Base-by-base conservation (phyloP, 2,888 invertebrate genomes). In the Sphaeridia pumilis region DNA sequence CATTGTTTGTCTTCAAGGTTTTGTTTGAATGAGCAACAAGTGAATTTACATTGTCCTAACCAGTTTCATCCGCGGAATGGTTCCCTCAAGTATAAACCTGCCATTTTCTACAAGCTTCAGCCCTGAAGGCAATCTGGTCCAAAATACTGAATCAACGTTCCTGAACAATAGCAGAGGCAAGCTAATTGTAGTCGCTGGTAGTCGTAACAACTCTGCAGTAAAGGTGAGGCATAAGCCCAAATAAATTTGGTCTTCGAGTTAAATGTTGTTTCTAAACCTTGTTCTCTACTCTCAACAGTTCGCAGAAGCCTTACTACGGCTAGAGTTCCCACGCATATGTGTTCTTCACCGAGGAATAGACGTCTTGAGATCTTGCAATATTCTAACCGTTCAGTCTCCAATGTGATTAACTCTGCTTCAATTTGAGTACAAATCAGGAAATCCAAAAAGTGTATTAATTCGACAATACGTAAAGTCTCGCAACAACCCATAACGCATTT, bases 331-430 rank as follows among this genome's bases (percentile, higher is more conserved):
- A 0, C 78, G 82, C 67, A 87, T 93, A 4, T 89, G 90, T 69
- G 80, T 84, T 14, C 75, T 94, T 14, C 88, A 92, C 72, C 86
- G 86, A 51, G 93, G 93, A 42, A 84, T 90, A 65, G 78, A 84
- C 60, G 80, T 84, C n/a, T 74, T 93, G 27, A 67, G 72, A 44
- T 67, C 70, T 31, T 71, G 73, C 24, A 70, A 71, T 31, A 66
- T 74, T 14, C 67, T 75, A n/a, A 68, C 70, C 12, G 71, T 75
- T 7, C 74, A 74, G 2, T 68, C 72, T n/a, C 57, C 58, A 21
- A 55, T 60, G 46, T 38, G 17, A n/a, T n/a, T n/a, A n/a, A n/a
- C n/a, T n/a, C n/a, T n/a, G n/a, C n/a, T n/a, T n/a, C n/a, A n/a
- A n/a, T n/a, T n/a, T n/a, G n/a, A n/a, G n/a, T n/a, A n/a, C n/a